Base-by-base conservation (phyloP, 2,888 invertebrate species). In the Parapristionchus giblindavisi region DNA sequence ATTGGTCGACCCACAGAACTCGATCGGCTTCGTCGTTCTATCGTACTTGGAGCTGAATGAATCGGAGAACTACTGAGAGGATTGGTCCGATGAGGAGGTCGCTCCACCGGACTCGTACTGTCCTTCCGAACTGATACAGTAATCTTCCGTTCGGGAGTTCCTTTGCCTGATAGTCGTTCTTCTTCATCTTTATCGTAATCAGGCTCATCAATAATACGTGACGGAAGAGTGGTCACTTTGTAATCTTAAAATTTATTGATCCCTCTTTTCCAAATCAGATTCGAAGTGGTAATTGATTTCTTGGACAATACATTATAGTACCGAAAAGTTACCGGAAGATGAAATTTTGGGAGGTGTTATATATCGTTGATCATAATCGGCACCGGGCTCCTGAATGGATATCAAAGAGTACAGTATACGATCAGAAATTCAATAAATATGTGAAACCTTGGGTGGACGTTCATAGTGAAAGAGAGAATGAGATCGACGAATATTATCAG, bases 131-230 rank as follows among this genome's bases (percentile, higher is more conserved):
- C n/a, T 14, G 38, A 40, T 3, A 40, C 27, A 21, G 63, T 24
- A 1, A 40, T 14, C 2, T 27, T 38, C 38, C 63, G 63, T 14
- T 63, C 63, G 36, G 63, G 63, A 38, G 63, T 63, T n/a, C 63
- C 63, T 34, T 63, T 63, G 24, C 63, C 63, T 2, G 66, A 66
- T 5, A 66, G 66, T n/a, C 66, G 48, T 29, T 66, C 66, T 34
- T 51, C 70, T 24, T 70, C 70, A 24, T 70, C 70, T 17, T 38
- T 70, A 24, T 70, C 70, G 24, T 70, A 70, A 27, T 70, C 70
- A 1, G 70, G 70, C 36, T 70, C 70, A 24, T 70, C 70, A 29
- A 70, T 36, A 27, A 70, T 17, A 17, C 70, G 70, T n/a, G 70
- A 36, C 14, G 70, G 70, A 27, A 70, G 36, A 11, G 70, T 27